Percentiles rank a stretch among this genome's conserved stretches.
phyloP scores from a whole-genome alignment of 92 coral and sea anemone genomes.

The Muricea muricata region DNA sequence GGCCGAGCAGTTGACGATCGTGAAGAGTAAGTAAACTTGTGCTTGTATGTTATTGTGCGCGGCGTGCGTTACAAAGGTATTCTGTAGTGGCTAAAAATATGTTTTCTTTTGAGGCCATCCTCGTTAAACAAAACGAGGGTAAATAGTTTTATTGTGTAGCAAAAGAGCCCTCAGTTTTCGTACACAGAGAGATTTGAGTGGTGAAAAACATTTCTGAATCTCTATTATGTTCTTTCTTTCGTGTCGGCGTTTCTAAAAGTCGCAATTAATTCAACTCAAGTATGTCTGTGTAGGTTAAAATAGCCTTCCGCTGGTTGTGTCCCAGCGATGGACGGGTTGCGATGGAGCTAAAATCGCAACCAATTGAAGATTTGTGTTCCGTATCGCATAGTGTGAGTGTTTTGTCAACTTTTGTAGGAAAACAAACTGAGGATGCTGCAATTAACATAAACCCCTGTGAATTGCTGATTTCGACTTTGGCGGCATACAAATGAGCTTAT shows the following conservation, averaged over 20 bases:
- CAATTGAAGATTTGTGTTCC: neutral
- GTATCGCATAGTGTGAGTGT: constrained; percentile 32
- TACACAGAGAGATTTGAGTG: neutral
- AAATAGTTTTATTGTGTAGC: constrained; percentile 23
- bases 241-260: constrained; percentile 25
- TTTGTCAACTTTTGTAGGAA: constrained; percentile 43
- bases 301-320: constrained; percentile 3
- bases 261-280: constrained; percentile 33
- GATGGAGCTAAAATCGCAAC: neutral
- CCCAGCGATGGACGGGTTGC: neutral
- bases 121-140: neutral
- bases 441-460: constrained; percentile 37
- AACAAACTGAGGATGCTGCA: constrained; percentile 43
- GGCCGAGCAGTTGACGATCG: constrained; percentile 3
- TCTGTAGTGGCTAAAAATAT: neutral
- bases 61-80: neutral
- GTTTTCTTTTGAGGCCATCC: constrained; percentile 20
- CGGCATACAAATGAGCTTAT: neutral
- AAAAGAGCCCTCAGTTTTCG: neutral
- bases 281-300: constrained; percentile 18
- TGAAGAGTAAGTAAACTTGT: neutral
- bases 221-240: neutral
- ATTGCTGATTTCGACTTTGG: constrained; percentile 39
- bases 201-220: neutral
- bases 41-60: neutral